Conservation (phyloP, 2,888 invertebrate species). For the Apamea sordens region DNA sequence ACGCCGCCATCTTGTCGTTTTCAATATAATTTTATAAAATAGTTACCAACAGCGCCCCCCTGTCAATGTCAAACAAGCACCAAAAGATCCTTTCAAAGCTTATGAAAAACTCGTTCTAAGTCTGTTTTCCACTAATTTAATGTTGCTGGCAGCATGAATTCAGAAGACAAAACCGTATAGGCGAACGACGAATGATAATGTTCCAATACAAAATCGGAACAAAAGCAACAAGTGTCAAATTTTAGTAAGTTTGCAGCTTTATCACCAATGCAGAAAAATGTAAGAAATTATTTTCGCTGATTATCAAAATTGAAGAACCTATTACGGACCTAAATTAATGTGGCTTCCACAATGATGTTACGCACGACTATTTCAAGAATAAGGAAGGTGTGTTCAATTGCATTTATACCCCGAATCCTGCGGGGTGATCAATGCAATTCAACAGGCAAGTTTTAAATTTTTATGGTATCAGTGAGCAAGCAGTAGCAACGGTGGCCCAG, state of each 20-base stretch:
- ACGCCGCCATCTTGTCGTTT: not conserved
- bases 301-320: slow-evolving; percentile 62
- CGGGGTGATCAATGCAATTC: slow-evolving; percentile 65
- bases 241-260: slow-evolving; percentile 21
- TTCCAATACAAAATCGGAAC: slow-evolving; percentile 55
- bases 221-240: slow-evolving; percentile 60
- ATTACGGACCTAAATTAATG: slow-evolving; percentile 36
- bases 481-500: not conserved
- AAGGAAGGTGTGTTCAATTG: slow-evolving; percentile 71
- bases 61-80: not conserved
- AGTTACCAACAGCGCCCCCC: no score
- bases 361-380: slow-evolving; percentile 73
- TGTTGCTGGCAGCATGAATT: slow-evolving; percentile 66
- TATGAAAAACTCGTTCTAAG: not conserved
- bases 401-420: slow-evolving; percentile 69
- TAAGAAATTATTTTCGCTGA: slow-evolving; percentile 78
- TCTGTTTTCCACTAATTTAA: not conserved
- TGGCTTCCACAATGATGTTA: slow-evolving; percentile 71
- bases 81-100: not conserved
- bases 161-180: slow-evolving; percentile 36
- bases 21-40: not conserved
- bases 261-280: slow-evolving; percentile 70
- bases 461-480: not conserved
- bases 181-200: slow-evolving; percentile 24
- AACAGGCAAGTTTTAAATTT: slow-evolving; percentile 71